These are phyloP conservation scores for Megaleporinus macrocephalus DNA, from an alignment of 2,113 vertebrate species.

Conservation along the genomic window DNA sequence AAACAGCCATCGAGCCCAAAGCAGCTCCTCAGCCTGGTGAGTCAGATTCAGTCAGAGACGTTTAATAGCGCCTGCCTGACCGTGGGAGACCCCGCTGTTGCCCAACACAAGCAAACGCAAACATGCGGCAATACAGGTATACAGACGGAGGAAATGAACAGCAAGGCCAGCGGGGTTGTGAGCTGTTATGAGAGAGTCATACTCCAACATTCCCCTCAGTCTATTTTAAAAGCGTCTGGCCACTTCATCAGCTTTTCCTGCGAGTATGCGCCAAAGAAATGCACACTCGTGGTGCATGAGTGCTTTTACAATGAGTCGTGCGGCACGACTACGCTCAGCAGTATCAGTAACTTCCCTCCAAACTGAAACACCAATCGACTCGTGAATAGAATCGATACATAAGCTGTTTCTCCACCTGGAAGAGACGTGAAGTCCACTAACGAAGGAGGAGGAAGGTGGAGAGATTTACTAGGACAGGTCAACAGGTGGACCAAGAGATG, in stretches of 20 bases:
- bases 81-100: slow-evolving; percentile 51
- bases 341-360: not conserved
- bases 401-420: not conserved
- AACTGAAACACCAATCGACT: not conserved
- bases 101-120: slow-evolving; percentile 46
- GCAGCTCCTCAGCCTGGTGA: not conserved
- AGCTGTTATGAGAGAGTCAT: slow-evolving; percentile 29
- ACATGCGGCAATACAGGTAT: slow-evolving; percentile 45
- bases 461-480: not conserved
- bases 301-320: not conserved
- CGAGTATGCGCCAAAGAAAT: slow-evolving; percentile 5
- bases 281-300: not conserved
- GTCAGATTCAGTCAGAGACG: slow-evolving; percentile 53
- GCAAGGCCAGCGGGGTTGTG: slow-evolving; percentile 41
- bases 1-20: not conserved
- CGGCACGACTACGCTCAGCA: not conserved
- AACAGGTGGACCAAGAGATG: not conserved
- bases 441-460: too few species aligned
- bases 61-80: slow-evolving; percentile 48
- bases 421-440: not conserved
- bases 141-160: slow-evolving; percentile 60
- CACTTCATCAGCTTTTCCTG: slow-evolving; percentile 22
- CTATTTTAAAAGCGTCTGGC: slow-evolving; percentile 52
- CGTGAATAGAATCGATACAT: not conserved
- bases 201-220: slow-evolving; percentile 32